A percentile compares a stretch with the other conserved stretches of the same genome.
These are phyloP conservation scores for Catostomus latipinnis DNA, from an alignment of 2,797 vertebrate genomes.

Conservation along the genomic window DNA sequence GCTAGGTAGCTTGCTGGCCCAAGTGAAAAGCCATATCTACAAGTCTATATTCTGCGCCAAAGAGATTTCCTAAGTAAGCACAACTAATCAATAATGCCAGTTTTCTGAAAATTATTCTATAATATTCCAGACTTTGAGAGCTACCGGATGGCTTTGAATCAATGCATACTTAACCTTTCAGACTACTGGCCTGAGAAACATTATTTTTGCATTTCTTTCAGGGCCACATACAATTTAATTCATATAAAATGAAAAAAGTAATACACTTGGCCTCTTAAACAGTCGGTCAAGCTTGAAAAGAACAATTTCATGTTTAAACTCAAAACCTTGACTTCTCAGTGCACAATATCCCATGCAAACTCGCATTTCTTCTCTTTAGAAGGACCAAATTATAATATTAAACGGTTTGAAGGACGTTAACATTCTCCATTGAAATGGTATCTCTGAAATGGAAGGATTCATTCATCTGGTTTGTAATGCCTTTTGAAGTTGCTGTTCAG, in stretches of 20 bases:
- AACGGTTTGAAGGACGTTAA: slow-evolving; percentile 52
- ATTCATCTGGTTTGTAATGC: slow-evolving; percentile 71
- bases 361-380: slow-evolving; percentile 37
- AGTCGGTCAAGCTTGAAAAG: neutral
- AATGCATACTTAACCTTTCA: neutral
- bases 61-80: too few relatives aligned
- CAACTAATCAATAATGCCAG: neutral
- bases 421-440: slow-evolving; percentile 56
- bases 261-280: neutral
- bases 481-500: slow-evolving; percentile 69
- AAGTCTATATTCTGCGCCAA: too few relatives aligned
- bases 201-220: neutral
- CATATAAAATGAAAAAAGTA: too few relatives aligned
- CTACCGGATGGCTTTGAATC: neutral
- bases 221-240: too few relatives aligned
- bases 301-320: neutral
- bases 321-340: slow-evolving; percentile 46
- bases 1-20: too few relatives aligned
- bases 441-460: slow-evolving; percentile 59
- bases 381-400: slow-evolving; percentile 52
- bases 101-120: neutral
- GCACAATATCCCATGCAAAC: slow-evolving; percentile 65
- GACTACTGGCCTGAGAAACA: neutral
- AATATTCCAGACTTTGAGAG: too few relatives aligned
- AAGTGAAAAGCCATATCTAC: too few relatives aligned